Conservation (phyloP, 2,113 vertebrate genomes). For the Scartelaos histophorus region DNA sequence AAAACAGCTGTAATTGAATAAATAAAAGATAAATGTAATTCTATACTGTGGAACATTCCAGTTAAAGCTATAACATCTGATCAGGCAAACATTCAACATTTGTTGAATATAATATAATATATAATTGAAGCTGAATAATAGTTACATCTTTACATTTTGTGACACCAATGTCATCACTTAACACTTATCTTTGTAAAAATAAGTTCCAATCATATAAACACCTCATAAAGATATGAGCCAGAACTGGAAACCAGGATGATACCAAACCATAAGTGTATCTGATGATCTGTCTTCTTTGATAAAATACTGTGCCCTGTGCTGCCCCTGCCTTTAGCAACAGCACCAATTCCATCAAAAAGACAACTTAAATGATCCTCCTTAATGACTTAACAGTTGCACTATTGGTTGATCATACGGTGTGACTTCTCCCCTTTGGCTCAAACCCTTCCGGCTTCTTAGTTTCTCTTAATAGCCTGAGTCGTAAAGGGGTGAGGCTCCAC, state of each 20-base stretch:
- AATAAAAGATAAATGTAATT: too few species aligned
- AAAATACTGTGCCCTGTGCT: not conserved
- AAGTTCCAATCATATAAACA: not conserved
- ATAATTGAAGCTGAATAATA: too few species aligned
- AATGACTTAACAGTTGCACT: conserved; percentile 23
- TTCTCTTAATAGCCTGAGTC: conserved; percentile 26
- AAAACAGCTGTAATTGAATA: too few species aligned
- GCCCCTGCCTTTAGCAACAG: not conserved
- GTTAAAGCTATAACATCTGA: too few species aligned
- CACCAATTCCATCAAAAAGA: not conserved
- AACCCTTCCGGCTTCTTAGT: conserved; percentile 35
- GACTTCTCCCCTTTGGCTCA: conserved; percentile 25
- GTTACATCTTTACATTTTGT: not conserved
- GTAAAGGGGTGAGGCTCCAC: conserved; percentile 19
- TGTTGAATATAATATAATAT: too few species aligned
- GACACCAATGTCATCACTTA: not conserved
- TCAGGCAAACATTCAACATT: too few species aligned
- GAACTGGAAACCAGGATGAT: not conserved
- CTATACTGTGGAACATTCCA: too few species aligned
- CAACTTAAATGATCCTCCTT: not conserved
- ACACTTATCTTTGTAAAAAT: not conserved
- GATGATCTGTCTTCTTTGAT: not conserved
- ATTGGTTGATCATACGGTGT: conserved; percentile 46
- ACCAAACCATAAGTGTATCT: not conserved
- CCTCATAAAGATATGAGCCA: not conserved